These are phyloP conservation scores for Felis catus DNA, from an alignment of 2,113 vertebrate genomes.

Conservation along the genomic window F.catus_Fca126_mat1.0 CM031412.1:101893501-101894000, in stretches of 20 bases:
- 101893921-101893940: background rate
- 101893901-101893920: background rate
- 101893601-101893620: background rate
- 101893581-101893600: background rate
- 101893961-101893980: background rate
- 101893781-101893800: background rate
- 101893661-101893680: background rate
- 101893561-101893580: background rate
- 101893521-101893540: background rate
- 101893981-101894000: background rate
- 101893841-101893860: background rate
- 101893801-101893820: background rate
- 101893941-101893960: background rate
- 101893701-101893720: too few relatives aligned
- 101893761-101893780: background rate
- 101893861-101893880: background rate
- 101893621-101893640: constrained; percentile 46
- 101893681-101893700: too few relatives aligned
- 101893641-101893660: background rate
- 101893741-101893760: too few relatives aligned
- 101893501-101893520: background rate
- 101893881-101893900: background rate
- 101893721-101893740: too few relatives aligned
- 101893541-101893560: background rate
- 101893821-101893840: background rate